Evolutionary conservation across 2,797 vertebrate species (phyloP).

Genomic region (Allobates femoralis): DNA sequence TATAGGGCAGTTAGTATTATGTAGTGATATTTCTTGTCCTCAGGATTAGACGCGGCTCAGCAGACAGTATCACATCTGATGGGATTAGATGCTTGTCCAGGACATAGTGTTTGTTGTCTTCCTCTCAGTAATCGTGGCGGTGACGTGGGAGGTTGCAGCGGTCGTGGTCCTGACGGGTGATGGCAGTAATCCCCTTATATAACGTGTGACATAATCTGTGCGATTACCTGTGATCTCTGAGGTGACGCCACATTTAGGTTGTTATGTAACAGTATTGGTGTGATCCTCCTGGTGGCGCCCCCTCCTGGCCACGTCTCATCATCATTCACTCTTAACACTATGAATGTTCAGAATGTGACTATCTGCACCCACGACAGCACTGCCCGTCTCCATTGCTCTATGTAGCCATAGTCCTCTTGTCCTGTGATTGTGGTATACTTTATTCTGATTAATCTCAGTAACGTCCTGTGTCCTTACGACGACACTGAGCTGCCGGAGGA

Average conservation of each 20-base stretch:
- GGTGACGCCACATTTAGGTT: not conserved
- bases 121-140: too few relatives aligned
- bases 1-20: too few relatives aligned
- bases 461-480: not conserved
- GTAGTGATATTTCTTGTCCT: too few relatives aligned
- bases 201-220: not conserved
- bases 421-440: too few relatives aligned
- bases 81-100: too few relatives aligned
- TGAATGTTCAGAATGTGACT: too few relatives aligned
- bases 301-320: not conserved
- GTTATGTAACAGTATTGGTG: not conserved
- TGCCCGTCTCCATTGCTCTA: not conserved
- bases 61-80: too few relatives aligned
- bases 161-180: not conserved
- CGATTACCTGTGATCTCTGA: not conserved
- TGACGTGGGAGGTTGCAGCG: not conserved
- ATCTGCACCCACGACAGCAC: not conserved
- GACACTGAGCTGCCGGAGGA: not conserved
- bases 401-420: too few relatives aligned
- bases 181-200: not conserved
- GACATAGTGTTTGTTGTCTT: too few relatives aligned
- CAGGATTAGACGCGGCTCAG: too few relatives aligned
- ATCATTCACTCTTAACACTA: too few relatives aligned
- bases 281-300: not conserved
- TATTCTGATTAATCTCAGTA: too few relatives aligned